Percentiles rank a stretch among this genome's conserved stretches.
These are phyloP conservation scores for Arizona elegans DNA, from an alignment of 2,113 vertebrate species.

Conservation along the genomic window DNA sequence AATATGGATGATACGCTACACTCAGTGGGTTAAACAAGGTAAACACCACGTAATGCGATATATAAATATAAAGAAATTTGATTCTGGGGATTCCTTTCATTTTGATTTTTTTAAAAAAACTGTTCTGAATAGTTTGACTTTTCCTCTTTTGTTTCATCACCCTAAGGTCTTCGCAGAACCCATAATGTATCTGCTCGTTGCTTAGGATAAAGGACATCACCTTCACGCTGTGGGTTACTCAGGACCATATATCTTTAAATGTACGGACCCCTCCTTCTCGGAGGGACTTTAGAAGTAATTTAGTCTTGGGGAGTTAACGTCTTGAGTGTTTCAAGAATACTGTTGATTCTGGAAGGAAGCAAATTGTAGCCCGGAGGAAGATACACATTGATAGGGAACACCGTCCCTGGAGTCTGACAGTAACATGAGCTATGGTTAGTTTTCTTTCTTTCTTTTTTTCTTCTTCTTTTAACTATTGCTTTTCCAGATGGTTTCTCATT, in stretches of 20 bases:
- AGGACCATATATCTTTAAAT: not conserved
- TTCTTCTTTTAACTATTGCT: conserved; percentile 50
- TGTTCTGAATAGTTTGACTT: not conserved
- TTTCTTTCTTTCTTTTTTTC: not conserved
- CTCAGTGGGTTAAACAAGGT: not conserved
- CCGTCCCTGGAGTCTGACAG: conserved; percentile 29
- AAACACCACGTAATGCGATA: not conserved
- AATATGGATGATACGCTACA: not conserved
- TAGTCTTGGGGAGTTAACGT: conserved; percentile 47
- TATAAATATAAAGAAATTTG: not conserved
- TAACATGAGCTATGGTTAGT: conserved; percentile 39
- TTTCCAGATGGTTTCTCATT: conserved; percentile 56
- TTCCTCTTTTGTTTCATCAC: not conserved
- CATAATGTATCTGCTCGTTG: not conserved
- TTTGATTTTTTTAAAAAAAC: not conserved
- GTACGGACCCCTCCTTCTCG: not conserved
- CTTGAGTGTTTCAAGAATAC: conserved; percentile 27
- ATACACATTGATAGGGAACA: not conserved
- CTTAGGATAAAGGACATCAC: not conserved
- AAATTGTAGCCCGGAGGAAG: conserved; percentile 25
- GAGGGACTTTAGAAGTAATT: conserved; percentile 39
- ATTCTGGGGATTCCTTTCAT: not conserved
- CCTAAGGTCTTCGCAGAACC: not conserved
- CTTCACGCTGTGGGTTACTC: not conserved
- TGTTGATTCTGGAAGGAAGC: conserved; percentile 41